These are phyloP conservation scores for Diarsia rubi DNA, from an alignment of 2,888 invertebrate genomes.

Conservation along the genomic window DNA sequence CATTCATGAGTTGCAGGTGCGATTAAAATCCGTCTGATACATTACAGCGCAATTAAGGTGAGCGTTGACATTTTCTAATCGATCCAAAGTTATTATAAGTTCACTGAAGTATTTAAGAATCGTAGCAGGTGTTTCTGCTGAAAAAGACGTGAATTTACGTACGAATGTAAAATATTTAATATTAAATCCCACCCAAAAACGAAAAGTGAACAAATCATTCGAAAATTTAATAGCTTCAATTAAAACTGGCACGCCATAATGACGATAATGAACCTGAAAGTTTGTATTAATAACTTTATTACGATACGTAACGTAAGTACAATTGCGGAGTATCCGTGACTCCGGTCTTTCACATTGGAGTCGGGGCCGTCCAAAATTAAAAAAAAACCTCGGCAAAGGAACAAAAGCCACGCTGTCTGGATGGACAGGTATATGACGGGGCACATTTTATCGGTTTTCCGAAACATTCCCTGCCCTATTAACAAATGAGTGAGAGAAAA, in stretches of 20 bases:
- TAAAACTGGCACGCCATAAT: conserved; percentile 51
- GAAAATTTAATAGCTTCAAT: conserved; percentile 58
- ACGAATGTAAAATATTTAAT: background rate
- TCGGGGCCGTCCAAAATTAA: conserved; percentile 73
- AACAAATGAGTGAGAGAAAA: conserved; percentile 90
- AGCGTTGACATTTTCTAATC: conserved; percentile 27
- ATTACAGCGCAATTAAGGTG: conserved; percentile 41
- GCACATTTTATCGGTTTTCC: conserved; percentile 91
- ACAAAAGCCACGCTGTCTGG: conserved; percentile 90
- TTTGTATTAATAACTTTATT: conserved; percentile 66
- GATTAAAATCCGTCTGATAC: conserved; percentile 32
- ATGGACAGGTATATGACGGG: conserved; percentile 90
- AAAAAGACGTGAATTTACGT: no score
- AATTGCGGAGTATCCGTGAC: conserved; percentile 67
- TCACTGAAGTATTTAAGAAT: background rate
- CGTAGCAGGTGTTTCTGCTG: no score
- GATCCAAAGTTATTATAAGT: conserved; percentile 18
- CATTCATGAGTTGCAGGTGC: conserved; percentile 60
- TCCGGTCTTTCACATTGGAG: conserved; percentile 69
- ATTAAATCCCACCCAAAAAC: conserved; percentile 40
- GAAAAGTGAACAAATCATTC: conserved; percentile 50
- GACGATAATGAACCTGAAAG: conserved; percentile 58
- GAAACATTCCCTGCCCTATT: conserved; percentile 90
- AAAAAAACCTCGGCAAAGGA: conserved; percentile 78
- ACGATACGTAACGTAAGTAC: conserved; percentile 60